A percentile compares a stretch with the other conserved stretches of the same genome.
phyloP scores from a whole-genome alignment of 2,888 invertebrate genomes.

The Sarcophaga rosellei region DNA sequence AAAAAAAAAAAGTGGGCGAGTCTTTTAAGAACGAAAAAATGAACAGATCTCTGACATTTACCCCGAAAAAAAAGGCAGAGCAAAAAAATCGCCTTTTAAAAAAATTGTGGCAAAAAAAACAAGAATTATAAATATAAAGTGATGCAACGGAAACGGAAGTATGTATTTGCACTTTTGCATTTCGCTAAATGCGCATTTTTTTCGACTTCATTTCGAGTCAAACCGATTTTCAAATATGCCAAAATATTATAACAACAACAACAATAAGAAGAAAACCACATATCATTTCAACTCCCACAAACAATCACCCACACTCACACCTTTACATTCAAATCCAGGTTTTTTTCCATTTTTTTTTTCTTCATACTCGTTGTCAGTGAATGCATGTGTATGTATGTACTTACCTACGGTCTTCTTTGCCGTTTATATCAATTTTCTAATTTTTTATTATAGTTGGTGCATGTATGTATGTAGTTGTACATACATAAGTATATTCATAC shows the following conservation, averaged over 20 bases:
- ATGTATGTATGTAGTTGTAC: constrained; percentile 19
- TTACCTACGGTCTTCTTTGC: constrained; percentile 21
- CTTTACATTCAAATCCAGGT: constrained; percentile 51
- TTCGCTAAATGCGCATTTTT: constrained; percentile 80
- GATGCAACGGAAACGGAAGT: constrained; percentile 80
- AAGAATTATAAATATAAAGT: constrained; percentile 67
- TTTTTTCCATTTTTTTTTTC: constrained; percentile 27
- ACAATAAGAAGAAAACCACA: constrained; percentile 36
- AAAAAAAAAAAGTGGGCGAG: constrained; percentile 66
- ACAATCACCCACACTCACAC: background rate
- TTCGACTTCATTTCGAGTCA: constrained; percentile 34
- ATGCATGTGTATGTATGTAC: constrained; percentile 16
- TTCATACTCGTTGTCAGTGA: background rate
- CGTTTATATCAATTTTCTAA: background rate
- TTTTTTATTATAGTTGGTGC: constrained; percentile 18
- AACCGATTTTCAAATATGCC: constrained; percentile 32
- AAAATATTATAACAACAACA: constrained; percentile 17
- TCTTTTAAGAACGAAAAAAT: constrained; percentile 63
- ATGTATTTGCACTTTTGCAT: constrained; percentile 81
- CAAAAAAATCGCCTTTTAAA: constrained; percentile 19
- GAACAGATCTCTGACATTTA: constrained; percentile 63
- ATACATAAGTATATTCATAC: background rate
- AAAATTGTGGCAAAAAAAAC: constrained; percentile 14
- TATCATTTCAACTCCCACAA: constrained; percentile 27
- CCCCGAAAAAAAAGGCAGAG: constrained; percentile 24